These are phyloP conservation scores for Corvus cornix DNA, from an alignment of 2,113 vertebrate genomes.

Conservation along the genomic window DNA sequence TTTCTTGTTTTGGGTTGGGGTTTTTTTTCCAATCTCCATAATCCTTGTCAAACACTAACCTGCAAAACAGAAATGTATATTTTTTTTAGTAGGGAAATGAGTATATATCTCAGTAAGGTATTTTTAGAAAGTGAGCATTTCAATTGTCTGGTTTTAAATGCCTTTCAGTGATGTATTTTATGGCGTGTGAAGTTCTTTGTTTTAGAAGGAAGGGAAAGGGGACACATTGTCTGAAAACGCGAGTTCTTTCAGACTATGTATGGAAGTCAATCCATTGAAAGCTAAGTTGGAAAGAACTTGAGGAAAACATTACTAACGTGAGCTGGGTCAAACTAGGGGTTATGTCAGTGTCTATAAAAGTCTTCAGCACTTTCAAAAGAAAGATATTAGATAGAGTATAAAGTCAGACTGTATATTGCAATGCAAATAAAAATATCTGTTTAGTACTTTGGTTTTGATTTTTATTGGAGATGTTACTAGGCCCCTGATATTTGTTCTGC, in stretches of 20 bases:
- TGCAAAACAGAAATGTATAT: background rate
- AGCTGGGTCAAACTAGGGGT: background rate
- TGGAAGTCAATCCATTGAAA: background rate
- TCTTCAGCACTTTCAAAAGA: background rate
- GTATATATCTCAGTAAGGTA: background rate
- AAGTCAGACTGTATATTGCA: background rate
- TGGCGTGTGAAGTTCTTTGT: background rate
- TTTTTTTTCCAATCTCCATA: background rate
- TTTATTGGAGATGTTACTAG: background rate
- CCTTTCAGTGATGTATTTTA: background rate
- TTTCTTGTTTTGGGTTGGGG: background rate
- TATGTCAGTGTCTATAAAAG: background rate
- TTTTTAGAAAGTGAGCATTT: background rate
- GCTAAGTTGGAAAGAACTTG: background rate
- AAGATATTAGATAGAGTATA: background rate
- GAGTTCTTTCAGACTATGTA: background rate
- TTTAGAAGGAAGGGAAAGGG: background rate
- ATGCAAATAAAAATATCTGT: background rate
- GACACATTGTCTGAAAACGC: background rate
- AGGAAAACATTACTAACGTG: background rate
- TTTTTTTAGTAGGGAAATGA: background rate
- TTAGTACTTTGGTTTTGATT: background rate
- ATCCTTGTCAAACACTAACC: background rate
- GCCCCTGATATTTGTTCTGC: background rate
- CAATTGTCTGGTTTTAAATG: background rate